Evolutionary conservation across 2,888 invertebrate species (phyloP).

Genomic region (Agonopterix heracliana): DNA sequence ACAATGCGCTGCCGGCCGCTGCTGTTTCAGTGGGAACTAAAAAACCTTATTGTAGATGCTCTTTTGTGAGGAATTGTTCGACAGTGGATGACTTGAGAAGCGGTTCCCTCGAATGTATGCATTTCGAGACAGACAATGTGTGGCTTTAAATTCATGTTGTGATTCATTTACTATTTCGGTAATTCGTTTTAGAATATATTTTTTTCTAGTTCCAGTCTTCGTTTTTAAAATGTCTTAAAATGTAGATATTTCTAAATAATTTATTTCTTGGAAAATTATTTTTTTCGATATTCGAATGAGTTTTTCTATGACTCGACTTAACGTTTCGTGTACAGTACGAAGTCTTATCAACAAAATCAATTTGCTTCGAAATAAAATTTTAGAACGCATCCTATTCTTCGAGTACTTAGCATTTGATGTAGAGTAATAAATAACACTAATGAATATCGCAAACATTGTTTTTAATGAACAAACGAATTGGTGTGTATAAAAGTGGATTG

Average conservation of each 20-base stretch:
- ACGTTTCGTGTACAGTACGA: not conserved
- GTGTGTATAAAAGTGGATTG: constrained; percentile 10
- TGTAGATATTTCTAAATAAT: constrained; percentile 4
- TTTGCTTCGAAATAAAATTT: not conserved
- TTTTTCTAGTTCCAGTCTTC: not conserved
- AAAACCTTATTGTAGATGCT: constrained; percentile 1
- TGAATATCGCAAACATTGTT: not conserved
- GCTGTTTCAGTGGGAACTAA: not conserved
- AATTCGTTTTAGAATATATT: constrained; percentile 3
- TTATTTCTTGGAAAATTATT: constrained; percentile 1
- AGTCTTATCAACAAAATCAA: no score
- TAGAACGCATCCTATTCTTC: constrained; percentile 5
- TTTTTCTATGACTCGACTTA: not conserved
- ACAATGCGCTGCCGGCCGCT: no score
- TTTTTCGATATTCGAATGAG: not conserved
- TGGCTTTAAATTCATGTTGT: constrained; percentile 12
- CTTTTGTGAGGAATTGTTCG: not conserved
- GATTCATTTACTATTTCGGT: constrained; percentile 5
- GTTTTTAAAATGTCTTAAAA: constrained; percentile 1
- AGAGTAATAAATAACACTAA: not conserved
- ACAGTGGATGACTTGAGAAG: not conserved
- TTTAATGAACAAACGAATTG: constrained; percentile 2
- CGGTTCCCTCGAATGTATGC: not conserved
- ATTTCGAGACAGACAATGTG: not conserved
- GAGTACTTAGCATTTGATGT: constrained; percentile 6